Evolutionary conservation across 2,113 vertebrate genomes (phyloP).

Genomic region (Pachyramphus minor): DNA sequence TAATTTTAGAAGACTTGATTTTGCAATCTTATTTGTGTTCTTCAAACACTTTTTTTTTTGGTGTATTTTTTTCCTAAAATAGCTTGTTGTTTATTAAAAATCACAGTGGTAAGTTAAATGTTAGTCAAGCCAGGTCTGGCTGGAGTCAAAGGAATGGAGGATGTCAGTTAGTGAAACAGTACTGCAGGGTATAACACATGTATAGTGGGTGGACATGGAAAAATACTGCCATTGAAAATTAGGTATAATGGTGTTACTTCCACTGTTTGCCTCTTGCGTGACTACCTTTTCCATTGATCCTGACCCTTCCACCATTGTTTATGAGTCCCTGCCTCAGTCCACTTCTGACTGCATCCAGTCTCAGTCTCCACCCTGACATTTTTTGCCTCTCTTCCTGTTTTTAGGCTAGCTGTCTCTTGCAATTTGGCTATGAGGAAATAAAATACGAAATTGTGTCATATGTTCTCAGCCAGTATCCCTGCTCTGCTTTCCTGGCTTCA

Average conservation of each 20-base stretch:
- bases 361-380: not conserved
- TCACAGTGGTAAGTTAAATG: not conserved
- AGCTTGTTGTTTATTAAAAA: not conserved
- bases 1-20: not conserved
- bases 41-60: not conserved
- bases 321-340: not conserved
- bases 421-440: not conserved
- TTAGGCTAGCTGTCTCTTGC: not conserved
- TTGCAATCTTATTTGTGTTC: not conserved
- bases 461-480: not conserved
- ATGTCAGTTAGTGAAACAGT: not conserved
- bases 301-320: not conserved
- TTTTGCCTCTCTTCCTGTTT: conserved; percentile 9
- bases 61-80: not conserved
- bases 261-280: not conserved
- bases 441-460: not conserved
- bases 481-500: not conserved
- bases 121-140: not conserved
- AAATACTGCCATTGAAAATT: not conserved
- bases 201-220: not conserved
- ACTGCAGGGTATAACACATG: not conserved
- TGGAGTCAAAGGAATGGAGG: not conserved
- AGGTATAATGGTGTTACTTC: not conserved
- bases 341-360: not conserved
- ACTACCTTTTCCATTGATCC: not conserved